Evolutionary conservation across 2,797 vertebrate genomes (phyloP).

Genomic region (Tarsius wallacei): DNA sequence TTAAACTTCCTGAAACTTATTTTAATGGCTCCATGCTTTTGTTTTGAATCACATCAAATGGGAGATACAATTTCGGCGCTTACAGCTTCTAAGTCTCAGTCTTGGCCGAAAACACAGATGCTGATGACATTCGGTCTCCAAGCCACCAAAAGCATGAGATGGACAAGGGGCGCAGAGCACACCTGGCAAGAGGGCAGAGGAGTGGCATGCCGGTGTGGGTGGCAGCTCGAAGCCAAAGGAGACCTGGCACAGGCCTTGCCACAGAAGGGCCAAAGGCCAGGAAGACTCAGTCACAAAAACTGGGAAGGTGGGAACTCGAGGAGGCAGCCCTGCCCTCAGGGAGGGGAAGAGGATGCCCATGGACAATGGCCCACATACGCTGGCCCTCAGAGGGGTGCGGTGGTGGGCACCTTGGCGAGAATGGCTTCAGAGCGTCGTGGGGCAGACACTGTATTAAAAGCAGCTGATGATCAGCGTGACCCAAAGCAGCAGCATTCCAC

Average conservation of each 20-base stretch:
- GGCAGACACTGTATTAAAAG: not conserved
- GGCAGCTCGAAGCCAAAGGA: not conserved
- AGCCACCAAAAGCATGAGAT: not conserved
- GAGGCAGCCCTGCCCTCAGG: not conserved
- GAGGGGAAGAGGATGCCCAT: not conserved
- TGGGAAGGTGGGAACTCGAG: not conserved
- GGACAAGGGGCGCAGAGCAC: not conserved
- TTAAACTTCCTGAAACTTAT: not conserved
- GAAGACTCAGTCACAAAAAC: not conserved
- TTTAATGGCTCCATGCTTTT: not conserved
- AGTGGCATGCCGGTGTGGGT: fast-evolving
- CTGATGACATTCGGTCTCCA: not conserved
- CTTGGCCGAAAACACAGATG: slow-evolving; percentile 36
- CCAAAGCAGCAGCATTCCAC: not conserved
- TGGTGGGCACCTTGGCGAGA: not conserved
- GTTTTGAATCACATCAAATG: not conserved
- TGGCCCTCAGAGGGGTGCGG: not conserved
- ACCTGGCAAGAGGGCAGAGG: too few relatives aligned
- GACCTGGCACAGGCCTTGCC: not conserved
- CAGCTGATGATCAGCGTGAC: not conserved
- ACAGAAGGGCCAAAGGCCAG: not conserved
- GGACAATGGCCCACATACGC: not conserved
- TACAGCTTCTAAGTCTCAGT: not conserved
- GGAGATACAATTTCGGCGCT: not conserved
- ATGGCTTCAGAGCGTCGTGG: not conserved